Evolutionary conservation across 2,888 invertebrate species (phyloP).

Genomic region (Drosophila buzzatii): DNA sequence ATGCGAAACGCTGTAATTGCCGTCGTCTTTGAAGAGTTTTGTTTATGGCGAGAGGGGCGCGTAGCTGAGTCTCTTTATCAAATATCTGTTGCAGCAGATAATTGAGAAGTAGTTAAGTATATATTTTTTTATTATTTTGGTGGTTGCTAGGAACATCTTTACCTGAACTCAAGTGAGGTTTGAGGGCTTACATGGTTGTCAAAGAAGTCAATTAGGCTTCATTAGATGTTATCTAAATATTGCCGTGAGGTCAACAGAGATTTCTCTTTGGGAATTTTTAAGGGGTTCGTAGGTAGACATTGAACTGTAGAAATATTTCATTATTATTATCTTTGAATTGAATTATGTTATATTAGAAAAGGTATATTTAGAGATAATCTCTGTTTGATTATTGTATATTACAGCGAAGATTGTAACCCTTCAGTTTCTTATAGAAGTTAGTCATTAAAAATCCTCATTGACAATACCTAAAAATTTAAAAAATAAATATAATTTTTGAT

Average conservation of each 20-base stretch:
- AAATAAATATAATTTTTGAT: no score
- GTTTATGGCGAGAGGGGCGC: neutral
- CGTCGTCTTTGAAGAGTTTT: slow-evolving; percentile 13
- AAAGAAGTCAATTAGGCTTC: slow-evolving; percentile 3
- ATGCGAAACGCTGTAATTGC: slow-evolving; percentile 33
- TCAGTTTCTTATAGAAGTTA: no score
- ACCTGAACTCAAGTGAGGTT: neutral
- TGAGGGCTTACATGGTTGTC: neutral
- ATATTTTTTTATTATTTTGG: neutral
- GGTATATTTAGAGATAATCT: no score
- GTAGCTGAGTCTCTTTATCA: slow-evolving; percentile 2
- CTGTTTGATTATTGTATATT: no score
- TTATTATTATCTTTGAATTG: neutral
- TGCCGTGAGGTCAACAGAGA: neutral
- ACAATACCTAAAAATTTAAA: no score
- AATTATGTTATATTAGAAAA: neutral
- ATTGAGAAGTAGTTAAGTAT: slow-evolving; percentile 8
- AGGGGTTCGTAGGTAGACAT: neutral
- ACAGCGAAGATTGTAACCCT: no score
- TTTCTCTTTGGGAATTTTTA: neutral
- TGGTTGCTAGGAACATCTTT: neutral
- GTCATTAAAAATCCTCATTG: no score
- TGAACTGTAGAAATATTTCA: neutral
- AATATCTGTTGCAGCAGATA: slow-evolving; percentile 14
- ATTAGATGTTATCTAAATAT: neutral